A percentile compares a stretch with the other conserved stretches of the same genome.
Conservation (phyloP, 1,140 invertebrate species). For the Elymnias hypermnestra region DNA sequence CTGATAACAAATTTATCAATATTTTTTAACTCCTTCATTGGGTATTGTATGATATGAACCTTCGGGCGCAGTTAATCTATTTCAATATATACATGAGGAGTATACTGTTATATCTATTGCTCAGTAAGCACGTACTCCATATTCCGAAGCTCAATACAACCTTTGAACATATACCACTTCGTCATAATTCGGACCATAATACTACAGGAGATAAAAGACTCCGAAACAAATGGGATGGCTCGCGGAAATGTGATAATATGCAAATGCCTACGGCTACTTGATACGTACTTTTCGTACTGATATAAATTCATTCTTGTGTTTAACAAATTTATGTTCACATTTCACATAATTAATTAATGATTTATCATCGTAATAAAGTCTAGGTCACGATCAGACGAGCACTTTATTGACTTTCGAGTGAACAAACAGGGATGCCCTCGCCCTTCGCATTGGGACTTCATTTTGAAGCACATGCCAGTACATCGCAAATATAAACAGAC, state of each 20-base stretch:
- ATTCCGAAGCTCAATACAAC: constrained; percentile 19
- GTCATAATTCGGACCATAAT: constrained; percentile 41
- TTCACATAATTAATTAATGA: constrained; percentile 1
- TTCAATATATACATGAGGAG: background rate
- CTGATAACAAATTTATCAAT: too few species aligned
- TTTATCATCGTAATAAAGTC: constrained; percentile 21
- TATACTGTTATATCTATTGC: background rate
- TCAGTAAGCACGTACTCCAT: background rate
- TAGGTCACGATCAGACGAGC: constrained; percentile 21
- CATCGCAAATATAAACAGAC: constrained; percentile 48
- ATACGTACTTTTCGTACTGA: background rate
- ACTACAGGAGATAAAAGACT: constrained; percentile 34
- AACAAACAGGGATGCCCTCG: constrained; percentile 35
- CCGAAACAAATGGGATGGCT: constrained; percentile 14
- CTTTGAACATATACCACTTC: constrained; percentile 36
- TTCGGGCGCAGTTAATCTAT: too few species aligned
- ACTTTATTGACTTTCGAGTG: constrained; percentile 41
- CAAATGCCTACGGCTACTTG: constrained; percentile 12
- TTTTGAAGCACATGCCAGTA: constrained; percentile 63
- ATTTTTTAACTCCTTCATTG: too few species aligned
- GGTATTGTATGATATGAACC: too few species aligned
- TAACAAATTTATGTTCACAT: background rate
- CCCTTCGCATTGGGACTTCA: constrained; percentile 53
- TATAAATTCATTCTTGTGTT: background rate
- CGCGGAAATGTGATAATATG: constrained; percentile 5